These are phyloP conservation scores for Uloborus plumipes DNA, from an alignment of 2,888 invertebrate species.

Conservation along the genomic window DNA sequence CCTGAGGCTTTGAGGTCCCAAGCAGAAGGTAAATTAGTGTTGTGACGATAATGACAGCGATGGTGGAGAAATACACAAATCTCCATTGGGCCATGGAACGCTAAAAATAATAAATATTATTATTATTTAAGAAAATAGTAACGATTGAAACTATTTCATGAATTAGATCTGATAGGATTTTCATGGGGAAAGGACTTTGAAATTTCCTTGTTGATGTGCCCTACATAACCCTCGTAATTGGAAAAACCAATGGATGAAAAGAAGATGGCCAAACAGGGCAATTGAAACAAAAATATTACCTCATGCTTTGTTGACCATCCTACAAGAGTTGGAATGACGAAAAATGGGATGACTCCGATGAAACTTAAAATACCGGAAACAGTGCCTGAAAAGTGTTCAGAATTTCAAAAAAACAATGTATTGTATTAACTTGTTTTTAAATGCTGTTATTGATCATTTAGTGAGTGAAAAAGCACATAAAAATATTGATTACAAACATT, in stretches of 20 bases:
- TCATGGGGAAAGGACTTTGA: too few species aligned
- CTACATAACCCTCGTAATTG: too few species aligned
- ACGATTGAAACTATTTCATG: too few species aligned
- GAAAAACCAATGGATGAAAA: too few species aligned
- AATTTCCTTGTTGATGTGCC: too few species aligned
- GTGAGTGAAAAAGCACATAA: too few species aligned
- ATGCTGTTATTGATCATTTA: background rate
- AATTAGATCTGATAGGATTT: too few species aligned
- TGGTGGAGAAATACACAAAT: slow-evolving; percentile 32
- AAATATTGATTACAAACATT: background rate
- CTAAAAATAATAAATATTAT: slow-evolving; percentile 17
- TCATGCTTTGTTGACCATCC: slow-evolving; percentile 44
- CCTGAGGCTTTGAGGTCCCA: slow-evolving; percentile 36
- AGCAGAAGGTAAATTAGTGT: slow-evolving; percentile 18
- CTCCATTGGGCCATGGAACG: slow-evolving; percentile 51
- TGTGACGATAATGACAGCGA: slow-evolving; percentile 21
- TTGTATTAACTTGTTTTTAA: background rate
- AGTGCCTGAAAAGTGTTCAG: slow-evolving; percentile 17
- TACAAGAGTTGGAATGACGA: slow-evolving; percentile 44
- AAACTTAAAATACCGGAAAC: slow-evolving; percentile 41
- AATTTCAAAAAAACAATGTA: background rate
- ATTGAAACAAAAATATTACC: slow-evolving; percentile 2
- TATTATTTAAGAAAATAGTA: background rate
- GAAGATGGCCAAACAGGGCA: too few species aligned
- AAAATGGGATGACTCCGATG: slow-evolving; percentile 46